Evolutionary conservation across 2,797 vertebrate species (phyloP), one percentile per base, ranked within the genome.

Genomic region (Acipenser oxyrinchus): DNA sequence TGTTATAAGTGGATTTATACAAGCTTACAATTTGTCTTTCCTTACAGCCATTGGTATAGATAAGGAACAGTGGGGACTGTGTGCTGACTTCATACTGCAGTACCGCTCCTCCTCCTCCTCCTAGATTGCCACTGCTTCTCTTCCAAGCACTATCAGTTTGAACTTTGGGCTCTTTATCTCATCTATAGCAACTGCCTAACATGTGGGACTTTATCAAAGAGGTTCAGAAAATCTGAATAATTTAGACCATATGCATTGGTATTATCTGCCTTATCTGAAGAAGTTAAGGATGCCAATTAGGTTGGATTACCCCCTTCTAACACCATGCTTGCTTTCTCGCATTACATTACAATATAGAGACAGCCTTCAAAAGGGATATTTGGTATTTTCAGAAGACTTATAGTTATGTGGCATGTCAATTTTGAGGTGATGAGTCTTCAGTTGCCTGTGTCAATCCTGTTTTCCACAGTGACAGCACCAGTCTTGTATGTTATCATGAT

Each of bases 1-100:
- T 37, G 23, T 37, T 37, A 37, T 37, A 37, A 37, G 2, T 37
- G 23, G 4, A 37, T 37, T 37, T 37, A 37, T 18, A 37, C 23
- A 37, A 37, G 23, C 23, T 37, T 37, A 37, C 23, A 37, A 37
- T 37, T 3, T 37, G 23, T n/a, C 12, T 7, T 52, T 18, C n/a
- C 63, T 52, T 15, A 6, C 58, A 60, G 63, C 48, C 23, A 65
- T 61, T 9, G 49, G 7, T 50, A 55, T 13, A 71, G 69, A 71
- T 71, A 71, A 71, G 62, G 48, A 63, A 37, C 69, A 63, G 65
- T 61, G 23, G 60, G 65, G 9, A 37, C 23, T 37, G 23, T 37
- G 23, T 48, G 65, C 37, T 60, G 58, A 59, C 55, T 55, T 53
- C 4, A 37, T 37, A 37, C 23, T 49, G 13, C 6, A 23, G 12